Evolutionary conservation across 2,888 invertebrate genomes (phyloP).

Genomic region (Torymus aiolomorphi): DNA sequence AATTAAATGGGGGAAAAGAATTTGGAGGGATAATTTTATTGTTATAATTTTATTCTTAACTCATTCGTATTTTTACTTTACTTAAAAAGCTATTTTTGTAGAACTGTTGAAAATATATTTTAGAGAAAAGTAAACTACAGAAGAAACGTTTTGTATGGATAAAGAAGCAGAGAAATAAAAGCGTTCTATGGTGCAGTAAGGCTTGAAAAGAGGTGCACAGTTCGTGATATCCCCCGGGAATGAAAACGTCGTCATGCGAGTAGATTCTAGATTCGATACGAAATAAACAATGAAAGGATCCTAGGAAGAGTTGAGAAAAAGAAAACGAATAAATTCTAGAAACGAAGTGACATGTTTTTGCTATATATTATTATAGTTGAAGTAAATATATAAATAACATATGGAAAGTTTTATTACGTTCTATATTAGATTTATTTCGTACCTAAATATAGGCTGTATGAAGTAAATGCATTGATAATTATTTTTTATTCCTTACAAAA

Average conservation of each 20-base stretch:
- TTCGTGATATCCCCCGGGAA: slow-evolving; percentile 64
- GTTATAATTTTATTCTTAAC: too few relatives aligned
- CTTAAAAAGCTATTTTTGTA: too few relatives aligned
- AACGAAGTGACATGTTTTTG: slow-evolving; percentile 1
- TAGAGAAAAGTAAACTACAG: slow-evolving; percentile 31
- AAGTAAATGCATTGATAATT: too few relatives aligned
- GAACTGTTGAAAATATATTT: too few relatives aligned
- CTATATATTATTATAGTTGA: too few relatives aligned
- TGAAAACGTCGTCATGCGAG: slow-evolving; percentile 66
- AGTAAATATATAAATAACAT: too few relatives aligned
- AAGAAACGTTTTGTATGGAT: slow-evolving; percentile 51
- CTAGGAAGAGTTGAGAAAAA: slow-evolving; percentile 55
- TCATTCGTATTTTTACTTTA: too few relatives aligned
- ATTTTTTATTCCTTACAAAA: too few relatives aligned
- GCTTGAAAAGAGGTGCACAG: slow-evolving; percentile 63
- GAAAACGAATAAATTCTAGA: slow-evolving; percentile 47
- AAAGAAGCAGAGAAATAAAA: slow-evolving; percentile 50
- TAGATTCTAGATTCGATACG: slow-evolving; percentile 68
- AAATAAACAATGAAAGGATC: slow-evolving; percentile 67
- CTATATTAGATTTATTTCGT: too few relatives aligned
- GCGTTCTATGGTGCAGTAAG: slow-evolving; percentile 50
- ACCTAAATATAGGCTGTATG: too few relatives aligned
- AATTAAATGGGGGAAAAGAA: background rate
- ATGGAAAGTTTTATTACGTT: slow-evolving; percentile 7
- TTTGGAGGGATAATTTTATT: background rate